Conservation (phyloP, 2,888 invertebrate species). For the Agrotis segetum region DNA sequence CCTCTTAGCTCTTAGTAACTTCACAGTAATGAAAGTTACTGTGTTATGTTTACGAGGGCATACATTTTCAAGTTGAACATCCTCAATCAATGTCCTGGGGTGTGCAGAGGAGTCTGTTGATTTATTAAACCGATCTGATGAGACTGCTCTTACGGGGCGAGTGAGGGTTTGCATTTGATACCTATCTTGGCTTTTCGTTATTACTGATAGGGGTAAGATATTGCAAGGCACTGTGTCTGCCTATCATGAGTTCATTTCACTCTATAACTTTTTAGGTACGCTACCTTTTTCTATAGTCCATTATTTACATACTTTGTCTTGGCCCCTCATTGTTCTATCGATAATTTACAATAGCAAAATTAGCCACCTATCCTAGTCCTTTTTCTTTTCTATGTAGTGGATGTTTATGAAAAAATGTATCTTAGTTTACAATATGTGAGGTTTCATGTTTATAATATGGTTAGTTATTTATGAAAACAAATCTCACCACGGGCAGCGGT, state of each 20-base stretch:
- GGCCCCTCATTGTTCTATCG: conserved; percentile 44
- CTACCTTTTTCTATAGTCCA: conserved; percentile 10
- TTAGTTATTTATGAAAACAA: conserved; percentile 83
- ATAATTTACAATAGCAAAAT: conserved; percentile 63
- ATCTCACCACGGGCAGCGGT: conserved; percentile 71
- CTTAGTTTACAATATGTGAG: conserved; percentile 77
- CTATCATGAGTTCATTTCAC: neutral
- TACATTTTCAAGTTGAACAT: too few species aligned
- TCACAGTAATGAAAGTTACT: too few species aligned
- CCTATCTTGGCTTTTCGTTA: too few species aligned
- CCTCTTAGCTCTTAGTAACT: too few species aligned
- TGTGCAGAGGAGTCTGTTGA: too few species aligned
- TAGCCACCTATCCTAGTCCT: conserved; percentile 52
- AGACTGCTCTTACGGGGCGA: too few species aligned
- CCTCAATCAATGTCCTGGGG: too few species aligned
- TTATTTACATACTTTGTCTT: conserved; percentile 43
- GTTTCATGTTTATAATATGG: conserved; percentile 80
- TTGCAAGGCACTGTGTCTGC: neutral
- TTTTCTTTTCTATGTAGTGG: conserved; percentile 65
- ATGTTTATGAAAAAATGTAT: conserved; percentile 73
- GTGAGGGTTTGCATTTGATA: too few species aligned
- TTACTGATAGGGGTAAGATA: too few species aligned
- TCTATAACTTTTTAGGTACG: conserved; percentile 13
- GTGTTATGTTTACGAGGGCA: too few species aligned
- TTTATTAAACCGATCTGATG: too few species aligned